phyloP scores from a whole-genome alignment of 2,888 invertebrate species.

The Apodemia hepburni region DNA sequence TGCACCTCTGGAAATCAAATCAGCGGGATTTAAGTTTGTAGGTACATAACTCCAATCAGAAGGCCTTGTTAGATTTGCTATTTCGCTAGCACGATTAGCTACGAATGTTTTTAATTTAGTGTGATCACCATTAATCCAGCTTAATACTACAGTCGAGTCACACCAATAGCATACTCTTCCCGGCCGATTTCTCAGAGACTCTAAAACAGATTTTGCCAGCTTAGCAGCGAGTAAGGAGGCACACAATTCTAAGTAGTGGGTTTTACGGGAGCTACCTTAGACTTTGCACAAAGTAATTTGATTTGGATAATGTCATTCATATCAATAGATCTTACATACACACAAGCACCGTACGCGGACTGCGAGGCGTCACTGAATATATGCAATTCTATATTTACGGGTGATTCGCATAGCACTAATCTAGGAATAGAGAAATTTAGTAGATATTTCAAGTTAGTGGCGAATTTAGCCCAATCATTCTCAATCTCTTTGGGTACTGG shows the following conservation, averaged over 20 bases:
- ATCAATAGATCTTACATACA: constrained; percentile 20
- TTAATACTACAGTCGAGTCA: constrained; percentile 33
- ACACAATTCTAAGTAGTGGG: constrained; percentile 30
- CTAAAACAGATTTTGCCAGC: not conserved
- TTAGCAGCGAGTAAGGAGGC: constrained; percentile 19
- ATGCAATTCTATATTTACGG: constrained; percentile 22
- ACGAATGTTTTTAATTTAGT: constrained; percentile 34
- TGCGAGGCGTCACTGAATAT: constrained; percentile 27
- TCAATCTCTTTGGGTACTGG: constrained; percentile 21
- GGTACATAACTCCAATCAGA: constrained; percentile 25
- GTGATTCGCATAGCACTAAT: constrained; percentile 18
- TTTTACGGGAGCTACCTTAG: constrained; percentile 33
- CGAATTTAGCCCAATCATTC: constrained; percentile 20
- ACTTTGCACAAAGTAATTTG: constrained; percentile 26
- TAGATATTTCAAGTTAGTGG: constrained; percentile 9
- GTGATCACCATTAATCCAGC: constrained; percentile 31
- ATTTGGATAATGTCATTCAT: not conserved
- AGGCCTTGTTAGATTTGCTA: constrained; percentile 16
- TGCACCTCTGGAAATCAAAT: too few species aligned
- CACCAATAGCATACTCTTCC: constrained; percentile 20
- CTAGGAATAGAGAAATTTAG: constrained; percentile 22
- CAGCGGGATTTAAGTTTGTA: constrained; percentile 6
- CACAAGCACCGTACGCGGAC: constrained; percentile 24
- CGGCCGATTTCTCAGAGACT: constrained; percentile 18
- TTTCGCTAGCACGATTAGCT: constrained; percentile 13